Evolutionary conservation across 2,888 invertebrate genomes (phyloP), one percentile per base, ranked within the genome.

Genomic region (Coremacera marginata): DNA sequence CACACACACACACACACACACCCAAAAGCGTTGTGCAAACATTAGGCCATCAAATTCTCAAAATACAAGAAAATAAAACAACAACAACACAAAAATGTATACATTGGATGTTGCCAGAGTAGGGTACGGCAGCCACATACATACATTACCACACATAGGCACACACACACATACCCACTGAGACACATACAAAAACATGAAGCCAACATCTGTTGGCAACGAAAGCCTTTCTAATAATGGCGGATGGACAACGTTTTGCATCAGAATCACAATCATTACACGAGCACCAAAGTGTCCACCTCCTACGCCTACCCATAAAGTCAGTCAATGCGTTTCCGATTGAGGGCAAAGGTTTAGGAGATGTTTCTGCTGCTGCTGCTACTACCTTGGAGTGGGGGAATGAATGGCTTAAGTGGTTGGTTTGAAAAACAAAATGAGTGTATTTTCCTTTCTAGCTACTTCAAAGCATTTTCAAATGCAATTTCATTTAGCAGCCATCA

Each of bases 261-360:
- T 78, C 63, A 51, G 71, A 78, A 78, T 78, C 75, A 75, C 75
- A 70, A 67, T 70, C 78, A 72, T 77, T 77, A 68, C 70, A 57
- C 16, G 51, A 57, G 65, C 34, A 51, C 25, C 72, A 44, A 3
- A 49, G 31, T 9, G 11, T 19, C 75, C 27, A 19, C 60, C 55
- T 62, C 71, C 44, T 22, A 16, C 68, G 22, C 19, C 22, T 31
- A 31, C 27, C 63, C 27, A 55, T 22, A 55, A 2, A 55, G 25
- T 25, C 27, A 22, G 57, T 27, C 22, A 60, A 60, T 60, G 57
- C 25, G 57, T 60, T 60, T 60, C 57, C 57, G 44, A 67, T 44
- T 34, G 34, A 9, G 37, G n/a, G 31, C 67, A n/a, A 37, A 14
- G 44, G 49, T 31, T 3, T 25, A 27, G 52, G 8, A 19, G 25